Conservation (phyloP, 2,888 invertebrate species). For the Acronicta alni region DNA sequence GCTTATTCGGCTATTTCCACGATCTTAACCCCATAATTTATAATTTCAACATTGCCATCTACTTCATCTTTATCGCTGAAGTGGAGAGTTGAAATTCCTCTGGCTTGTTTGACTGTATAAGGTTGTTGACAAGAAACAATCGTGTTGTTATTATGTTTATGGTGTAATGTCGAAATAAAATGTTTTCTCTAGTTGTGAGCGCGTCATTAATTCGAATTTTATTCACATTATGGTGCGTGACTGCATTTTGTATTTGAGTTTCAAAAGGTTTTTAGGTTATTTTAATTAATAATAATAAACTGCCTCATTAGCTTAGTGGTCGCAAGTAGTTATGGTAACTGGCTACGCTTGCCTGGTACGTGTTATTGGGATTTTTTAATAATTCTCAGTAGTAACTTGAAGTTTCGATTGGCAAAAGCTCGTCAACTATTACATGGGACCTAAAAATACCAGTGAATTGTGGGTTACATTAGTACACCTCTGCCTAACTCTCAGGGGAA, state of each 20-base stretch:
- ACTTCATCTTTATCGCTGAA: constrained; percentile 32
- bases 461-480: too few relatives aligned
- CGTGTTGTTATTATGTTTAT: constrained; percentile 81
- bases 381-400: too few relatives aligned
- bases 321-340: too few relatives aligned
- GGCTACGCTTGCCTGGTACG: too few relatives aligned
- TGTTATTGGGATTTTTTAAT: too few relatives aligned
- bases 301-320: constrained; percentile 21
- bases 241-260: constrained; percentile 68
- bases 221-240: constrained; percentile 79
- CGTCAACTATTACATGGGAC: too few relatives aligned
- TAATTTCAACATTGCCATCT: constrained; percentile 48
- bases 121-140: constrained; percentile 71
- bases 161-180: constrained; percentile 84
- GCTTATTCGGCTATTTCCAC: constrained; percentile 77
- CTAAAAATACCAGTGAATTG: too few relatives aligned
- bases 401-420: too few relatives aligned
- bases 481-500: too few relatives aligned
- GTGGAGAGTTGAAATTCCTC: constrained; percentile 53
- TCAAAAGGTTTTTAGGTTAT: constrained; percentile 69
- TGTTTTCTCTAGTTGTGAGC: constrained; percentile 77
- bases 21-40: constrained; percentile 69
- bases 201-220: constrained; percentile 83
- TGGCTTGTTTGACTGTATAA: constrained; percentile 22
- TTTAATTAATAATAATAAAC: constrained; percentile 52